Percentiles rank a stretch among this genome's conserved stretches.
phyloP scores from a whole-genome alignment of 92 coral and sea anemone genomes.

The Bergia sp. region DNA sequence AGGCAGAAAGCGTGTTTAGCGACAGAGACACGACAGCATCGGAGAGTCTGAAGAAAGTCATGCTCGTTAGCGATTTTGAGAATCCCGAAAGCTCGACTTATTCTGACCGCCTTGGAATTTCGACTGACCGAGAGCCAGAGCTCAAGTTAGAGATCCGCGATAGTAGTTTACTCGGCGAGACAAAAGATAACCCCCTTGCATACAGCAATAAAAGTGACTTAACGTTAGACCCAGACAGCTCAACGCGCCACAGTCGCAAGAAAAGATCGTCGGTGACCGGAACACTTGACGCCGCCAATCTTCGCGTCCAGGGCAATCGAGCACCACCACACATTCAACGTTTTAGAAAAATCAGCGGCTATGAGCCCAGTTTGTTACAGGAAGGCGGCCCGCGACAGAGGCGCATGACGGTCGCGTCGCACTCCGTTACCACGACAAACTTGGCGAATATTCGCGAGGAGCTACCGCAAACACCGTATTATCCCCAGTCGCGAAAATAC shows the following conservation, averaged over 20 bases:
- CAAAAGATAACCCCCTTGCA: not conserved
- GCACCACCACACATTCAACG: not conserved
- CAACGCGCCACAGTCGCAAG: conserved; percentile 6
- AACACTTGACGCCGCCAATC: not conserved
- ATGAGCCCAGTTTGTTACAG: not conserved
- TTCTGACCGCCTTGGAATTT: not conserved
- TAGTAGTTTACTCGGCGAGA: not conserved
- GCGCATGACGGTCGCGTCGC: conserved; percentile 12
- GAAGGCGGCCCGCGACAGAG: conserved; percentile 18
- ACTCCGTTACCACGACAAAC: not conserved
- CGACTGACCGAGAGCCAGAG: not conserved
- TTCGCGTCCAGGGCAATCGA: not conserved
- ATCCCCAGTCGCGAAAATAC: conserved; percentile 9
- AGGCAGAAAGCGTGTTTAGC: not conserved
- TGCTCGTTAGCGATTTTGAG: not conserved
- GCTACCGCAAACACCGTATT: conserved; percentile 22
- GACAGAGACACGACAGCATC: not conserved
- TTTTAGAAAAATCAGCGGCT: not conserved
- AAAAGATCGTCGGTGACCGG: conserved; percentile 2
- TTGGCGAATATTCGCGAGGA: conserved; percentile 24
- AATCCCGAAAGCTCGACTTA: not conserved
- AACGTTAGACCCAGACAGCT: not conserved
- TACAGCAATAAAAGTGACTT: not conserved
- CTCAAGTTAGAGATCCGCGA: not conserved
- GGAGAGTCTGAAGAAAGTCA: not conserved